These are phyloP conservation scores for Cotesia typhae DNA, from an alignment of 1,140 invertebrate genomes.

Conservation along the genomic window DNA sequence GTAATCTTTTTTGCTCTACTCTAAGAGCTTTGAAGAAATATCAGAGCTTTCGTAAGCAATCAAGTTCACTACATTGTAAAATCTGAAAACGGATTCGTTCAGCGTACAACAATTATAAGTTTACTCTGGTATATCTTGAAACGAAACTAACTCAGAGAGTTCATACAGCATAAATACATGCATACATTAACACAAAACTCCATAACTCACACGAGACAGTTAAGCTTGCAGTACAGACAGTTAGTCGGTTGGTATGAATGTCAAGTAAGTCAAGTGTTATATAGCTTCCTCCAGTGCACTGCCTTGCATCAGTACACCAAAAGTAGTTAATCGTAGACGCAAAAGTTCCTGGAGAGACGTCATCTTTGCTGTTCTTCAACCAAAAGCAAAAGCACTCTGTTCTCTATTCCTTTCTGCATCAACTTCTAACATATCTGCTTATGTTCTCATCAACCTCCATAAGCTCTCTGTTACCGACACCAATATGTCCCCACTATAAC, in stretches of 20 bases:
- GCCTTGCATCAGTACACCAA: conserved; percentile 1
- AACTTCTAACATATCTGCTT: conserved; percentile 1
- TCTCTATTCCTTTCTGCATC: conserved; percentile 17
- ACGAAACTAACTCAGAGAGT: too few relatives aligned
- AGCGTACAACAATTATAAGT: too few relatives aligned
- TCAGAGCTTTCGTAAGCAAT: too few relatives aligned
- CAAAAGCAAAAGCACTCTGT: not conserved
- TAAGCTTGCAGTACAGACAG: not conserved
- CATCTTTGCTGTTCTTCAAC: not conserved
- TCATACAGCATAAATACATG: not conserved
- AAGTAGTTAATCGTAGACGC: conserved; percentile 34
- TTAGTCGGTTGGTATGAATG: conserved; percentile 7
- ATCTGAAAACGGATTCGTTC: too few relatives aligned
- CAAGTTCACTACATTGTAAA: too few relatives aligned
- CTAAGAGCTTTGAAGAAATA: too few relatives aligned
- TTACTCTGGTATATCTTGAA: too few relatives aligned
- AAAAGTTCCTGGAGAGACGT: conserved; percentile 19
- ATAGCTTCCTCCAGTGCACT: too few relatives aligned
- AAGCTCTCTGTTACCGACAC: not conserved
- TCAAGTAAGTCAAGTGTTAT: conserved; percentile 7
- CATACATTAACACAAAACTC: not conserved
- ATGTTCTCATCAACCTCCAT: not conserved
- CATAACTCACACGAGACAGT: not conserved
- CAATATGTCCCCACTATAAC: not conserved
- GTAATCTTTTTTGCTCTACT: too few relatives aligned